Evolutionary conservation across 2,113 vertebrate genomes (phyloP).

Genomic region (Polyodon spathula): DNA sequence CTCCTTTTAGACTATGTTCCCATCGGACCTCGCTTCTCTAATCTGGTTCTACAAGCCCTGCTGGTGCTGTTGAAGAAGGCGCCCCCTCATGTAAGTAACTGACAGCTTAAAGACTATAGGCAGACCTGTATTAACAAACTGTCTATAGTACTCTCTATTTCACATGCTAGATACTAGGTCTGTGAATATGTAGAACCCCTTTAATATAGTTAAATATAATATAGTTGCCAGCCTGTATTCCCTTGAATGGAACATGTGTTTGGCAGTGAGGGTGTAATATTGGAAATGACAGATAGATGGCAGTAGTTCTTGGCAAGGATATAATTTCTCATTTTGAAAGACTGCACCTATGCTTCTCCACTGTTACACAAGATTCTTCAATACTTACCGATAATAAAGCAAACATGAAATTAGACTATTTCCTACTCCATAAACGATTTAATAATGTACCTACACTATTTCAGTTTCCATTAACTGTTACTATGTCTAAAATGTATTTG

Average conservation of each 20-base stretch:
- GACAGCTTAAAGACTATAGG: neutral
- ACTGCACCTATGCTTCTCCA: too few species aligned
- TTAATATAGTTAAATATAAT: neutral
- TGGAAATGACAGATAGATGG: neutral
- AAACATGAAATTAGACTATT: too few species aligned
- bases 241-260: constrained; percentile 4
- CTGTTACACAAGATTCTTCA: too few species aligned
- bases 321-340: too few species aligned
- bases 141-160: neutral
- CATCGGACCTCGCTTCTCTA: constrained; percentile 92
- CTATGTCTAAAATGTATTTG: too few species aligned
- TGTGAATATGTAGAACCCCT: too few species aligned
- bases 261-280: constrained; percentile 3
- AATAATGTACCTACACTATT: too few species aligned
- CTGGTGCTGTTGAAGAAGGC: constrained; percentile 91
- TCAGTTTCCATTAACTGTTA: too few species aligned
- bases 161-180: too few species aligned
- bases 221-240: constrained; percentile 1
- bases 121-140: neutral
- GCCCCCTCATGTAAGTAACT: constrained; percentile 75
- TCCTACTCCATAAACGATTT: too few species aligned
- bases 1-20: constrained; percentile 82
- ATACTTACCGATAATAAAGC: too few species aligned
- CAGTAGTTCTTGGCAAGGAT: neutral
- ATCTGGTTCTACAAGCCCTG: constrained; percentile 85